Percentiles rank a stretch among this genome's conserved stretches.
Conservation (phyloP, 92 coral and sea anemone species). For the Heteractis magnifica region DNA sequence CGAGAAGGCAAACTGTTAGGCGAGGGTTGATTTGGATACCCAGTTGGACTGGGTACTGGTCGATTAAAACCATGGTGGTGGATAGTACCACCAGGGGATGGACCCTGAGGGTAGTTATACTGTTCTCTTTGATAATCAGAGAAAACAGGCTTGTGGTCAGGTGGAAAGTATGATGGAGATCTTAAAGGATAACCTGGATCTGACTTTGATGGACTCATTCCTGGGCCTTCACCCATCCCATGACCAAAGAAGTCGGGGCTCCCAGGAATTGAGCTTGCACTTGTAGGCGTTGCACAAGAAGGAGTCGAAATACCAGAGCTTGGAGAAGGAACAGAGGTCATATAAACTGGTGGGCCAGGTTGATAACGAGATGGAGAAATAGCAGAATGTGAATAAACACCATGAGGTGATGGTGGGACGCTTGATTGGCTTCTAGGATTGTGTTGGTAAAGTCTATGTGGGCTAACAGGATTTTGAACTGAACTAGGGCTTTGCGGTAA, state of each 20-base stretch:
- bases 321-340: constrained; percentile 79
- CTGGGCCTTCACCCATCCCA: constrained; percentile 73
- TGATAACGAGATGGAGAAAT: constrained; percentile 88
- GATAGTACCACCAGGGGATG: constrained; percentile 82
- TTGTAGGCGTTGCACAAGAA: constrained; percentile 91
- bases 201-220: constrained; percentile 79
- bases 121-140: constrained; percentile 77
- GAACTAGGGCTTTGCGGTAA: constrained; percentile 76
- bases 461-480: constrained; percentile 72
- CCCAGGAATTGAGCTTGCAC: constrained; percentile 62
- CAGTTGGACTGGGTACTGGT: constrained; percentile 76
- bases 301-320: constrained; percentile 86
- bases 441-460: constrained; percentile 63
- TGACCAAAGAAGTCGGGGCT: constrained; percentile 85
- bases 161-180: constrained; percentile 52
- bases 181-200: constrained; percentile 77
- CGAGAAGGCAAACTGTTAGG: constrained; percentile 63
- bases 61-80: constrained; percentile 90
- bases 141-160: constrained; percentile 60
- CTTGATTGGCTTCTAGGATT: constrained; percentile 59
- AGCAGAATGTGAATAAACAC: constrained; percentile 82
- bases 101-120: constrained; percentile 62
- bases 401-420: constrained; percentile 78
- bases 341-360: constrained; percentile 83
- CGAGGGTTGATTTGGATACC: constrained; percentile 71